Evolutionary conservation across 1,140 invertebrate species (phyloP).

Genomic region (Heliothis virescens): DNA sequence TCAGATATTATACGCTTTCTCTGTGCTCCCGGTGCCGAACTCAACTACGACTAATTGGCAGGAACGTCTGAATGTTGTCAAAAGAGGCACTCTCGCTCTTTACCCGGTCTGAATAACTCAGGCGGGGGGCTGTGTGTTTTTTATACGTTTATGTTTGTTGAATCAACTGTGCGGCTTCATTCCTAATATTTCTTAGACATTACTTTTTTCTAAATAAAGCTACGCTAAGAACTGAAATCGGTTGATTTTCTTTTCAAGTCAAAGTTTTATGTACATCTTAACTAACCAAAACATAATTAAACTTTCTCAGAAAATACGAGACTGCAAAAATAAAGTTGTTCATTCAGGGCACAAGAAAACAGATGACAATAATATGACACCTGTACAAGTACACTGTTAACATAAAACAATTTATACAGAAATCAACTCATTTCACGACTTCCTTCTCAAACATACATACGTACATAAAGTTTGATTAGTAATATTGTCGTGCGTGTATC

Average conservation of each 20-base stretch:
- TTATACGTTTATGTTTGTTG: constrained; percentile 43
- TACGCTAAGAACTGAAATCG: background rate
- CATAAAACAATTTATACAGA: background rate
- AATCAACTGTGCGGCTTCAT: constrained; percentile 42
- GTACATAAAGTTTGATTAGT: background rate
- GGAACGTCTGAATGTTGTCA: constrained; percentile 11
- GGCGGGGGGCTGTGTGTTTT: constrained; percentile 16
- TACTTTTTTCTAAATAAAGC: constrained; percentile 5
- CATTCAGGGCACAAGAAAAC: background rate
- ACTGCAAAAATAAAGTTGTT: too few species aligned
- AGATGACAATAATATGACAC: background rate
- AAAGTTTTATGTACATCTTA: background rate
- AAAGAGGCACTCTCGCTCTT: constrained; percentile 10
- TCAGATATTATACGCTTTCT: constrained; percentile 56
- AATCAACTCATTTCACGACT: constrained; percentile 27
- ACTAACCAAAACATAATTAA: too few species aligned
- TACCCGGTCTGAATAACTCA: background rate
- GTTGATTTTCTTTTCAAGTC: constrained; percentile 12
- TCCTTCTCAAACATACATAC: too few species aligned
- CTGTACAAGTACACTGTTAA: background rate
- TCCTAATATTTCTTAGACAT: constrained; percentile 25
- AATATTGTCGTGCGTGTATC: constrained; percentile 30
- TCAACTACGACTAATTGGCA: constrained; percentile 34
- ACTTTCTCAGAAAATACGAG: too few species aligned
- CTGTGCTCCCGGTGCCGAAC: constrained; percentile 46